Evolutionary conservation across 2,888 invertebrate genomes (phyloP).

Genomic region (Alviniconcha strummeri): DNA sequence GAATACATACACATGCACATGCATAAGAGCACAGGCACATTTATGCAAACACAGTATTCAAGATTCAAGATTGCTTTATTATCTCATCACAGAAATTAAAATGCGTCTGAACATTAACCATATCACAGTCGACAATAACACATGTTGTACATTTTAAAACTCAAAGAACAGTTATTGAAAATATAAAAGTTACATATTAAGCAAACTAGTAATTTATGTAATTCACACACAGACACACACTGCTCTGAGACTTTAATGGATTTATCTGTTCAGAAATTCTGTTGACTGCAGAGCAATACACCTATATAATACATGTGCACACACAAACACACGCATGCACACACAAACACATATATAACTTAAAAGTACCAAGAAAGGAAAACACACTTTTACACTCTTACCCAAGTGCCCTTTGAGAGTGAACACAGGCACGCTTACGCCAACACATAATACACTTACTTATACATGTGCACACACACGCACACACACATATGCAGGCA

Average conservation of each 20-base stretch:
- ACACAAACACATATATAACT: background rate
- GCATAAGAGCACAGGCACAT: background rate
- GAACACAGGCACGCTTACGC: background rate
- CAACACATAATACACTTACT: background rate
- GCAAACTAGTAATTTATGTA: too few relatives aligned
- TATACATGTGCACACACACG: background rate
- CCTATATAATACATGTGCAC: background rate
- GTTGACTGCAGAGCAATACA: too few relatives aligned
- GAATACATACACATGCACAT: background rate
- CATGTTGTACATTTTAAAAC: too few relatives aligned
- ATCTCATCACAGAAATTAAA: too few relatives aligned
- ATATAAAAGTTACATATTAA: too few relatives aligned
- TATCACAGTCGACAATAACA: too few relatives aligned
- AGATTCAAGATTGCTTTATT: too few relatives aligned
- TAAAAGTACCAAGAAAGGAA: background rate
- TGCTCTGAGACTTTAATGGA: too few relatives aligned
- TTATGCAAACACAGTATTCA: background rate
- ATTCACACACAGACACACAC: too few relatives aligned
- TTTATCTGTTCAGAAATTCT: too few relatives aligned
- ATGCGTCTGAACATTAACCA: too few relatives aligned
- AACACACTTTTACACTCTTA: background rate
- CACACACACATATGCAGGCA: conserved; percentile 5
- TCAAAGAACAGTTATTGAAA: too few relatives aligned
- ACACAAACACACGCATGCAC: background rate
- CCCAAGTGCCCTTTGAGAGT: background rate